Conservation (phyloP, 2,888 invertebrate genomes). For the Dicyrtomina minuta region DNA sequence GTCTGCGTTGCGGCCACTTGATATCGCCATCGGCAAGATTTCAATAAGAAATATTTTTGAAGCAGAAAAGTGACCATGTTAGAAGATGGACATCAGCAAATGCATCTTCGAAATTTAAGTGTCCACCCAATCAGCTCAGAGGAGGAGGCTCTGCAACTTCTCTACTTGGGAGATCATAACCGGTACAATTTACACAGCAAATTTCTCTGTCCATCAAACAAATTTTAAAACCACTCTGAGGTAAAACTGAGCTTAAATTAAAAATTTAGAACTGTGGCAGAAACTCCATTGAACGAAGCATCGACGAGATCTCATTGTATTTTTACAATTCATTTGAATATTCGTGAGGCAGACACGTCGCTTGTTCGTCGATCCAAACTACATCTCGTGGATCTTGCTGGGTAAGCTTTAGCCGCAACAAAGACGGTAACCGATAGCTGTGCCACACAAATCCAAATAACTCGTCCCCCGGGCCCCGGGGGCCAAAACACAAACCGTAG, state of each 20-base stretch:
- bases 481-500: too few species aligned
- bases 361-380: slow-evolving; percentile 59
- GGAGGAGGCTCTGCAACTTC: slow-evolving; percentile 61
- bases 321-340: slow-evolving; percentile 61
- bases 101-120: slow-evolving; percentile 60
- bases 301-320: slow-evolving; percentile 63
- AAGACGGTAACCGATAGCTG: background rate
- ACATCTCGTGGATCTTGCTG: slow-evolving; percentile 62
- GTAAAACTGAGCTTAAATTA: background rate
- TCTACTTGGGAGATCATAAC: slow-evolving; percentile 61
- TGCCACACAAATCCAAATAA: too few species aligned
- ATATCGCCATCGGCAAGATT: too few species aligned
- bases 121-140: slow-evolving; percentile 59
- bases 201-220: too few species aligned
- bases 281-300: slow-evolving; percentile 62
- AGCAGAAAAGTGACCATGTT: too few species aligned
- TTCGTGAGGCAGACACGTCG: slow-evolving; percentile 56
- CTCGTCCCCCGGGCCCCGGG: too few species aligned
- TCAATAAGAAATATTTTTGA: too few species aligned
- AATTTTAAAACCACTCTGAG: too few species aligned
- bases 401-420: slow-evolving; percentile 56
- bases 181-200: slow-evolving; percentile 55
- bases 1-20: too few species aligned
- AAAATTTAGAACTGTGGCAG: slow-evolving; percentile 59
- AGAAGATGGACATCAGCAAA: slow-evolving; percentile 60